phyloP scores from a whole-genome alignment of 2,797 vertebrate species.

The Chloroceryle amazona region DNA sequence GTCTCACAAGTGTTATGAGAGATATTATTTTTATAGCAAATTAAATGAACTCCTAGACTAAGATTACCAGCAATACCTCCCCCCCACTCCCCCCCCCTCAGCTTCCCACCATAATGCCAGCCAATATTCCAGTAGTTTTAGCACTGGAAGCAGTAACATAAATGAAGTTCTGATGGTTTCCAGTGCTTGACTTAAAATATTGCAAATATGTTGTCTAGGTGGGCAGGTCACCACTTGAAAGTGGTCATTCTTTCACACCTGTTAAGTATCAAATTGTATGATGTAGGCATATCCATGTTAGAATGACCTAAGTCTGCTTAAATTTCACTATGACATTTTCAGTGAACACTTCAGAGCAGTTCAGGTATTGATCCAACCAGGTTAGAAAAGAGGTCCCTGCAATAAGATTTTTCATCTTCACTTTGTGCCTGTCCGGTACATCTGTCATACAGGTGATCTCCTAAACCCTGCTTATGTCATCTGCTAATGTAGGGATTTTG shows the following conservation, averaged over 20 bases:
- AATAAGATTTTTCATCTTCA: not conserved
- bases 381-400: not conserved
- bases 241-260: not conserved
- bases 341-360: not conserved
- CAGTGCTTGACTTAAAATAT: not conserved
- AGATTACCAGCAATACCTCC: not conserved
- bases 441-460: not conserved
- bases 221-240: not conserved
- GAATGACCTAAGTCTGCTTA: not conserved
- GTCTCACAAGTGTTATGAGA: not conserved
- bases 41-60: not conserved
- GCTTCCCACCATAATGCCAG: not conserved
- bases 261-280: not conserved
- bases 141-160: not conserved
- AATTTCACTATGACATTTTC: not conserved
- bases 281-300: not conserved
- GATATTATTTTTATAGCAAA: not conserved
- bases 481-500: not conserved
- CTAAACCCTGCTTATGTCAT: accelerated
- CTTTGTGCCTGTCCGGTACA: not conserved
- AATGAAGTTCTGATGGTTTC: not conserved
- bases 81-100: accelerated
- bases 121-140: not conserved
- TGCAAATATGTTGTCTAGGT: not conserved
- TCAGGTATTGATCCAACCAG: not conserved